Base-by-base conservation (phyloP, 2,888 invertebrate species). In the Rhamphomyia laevipes region DNA sequence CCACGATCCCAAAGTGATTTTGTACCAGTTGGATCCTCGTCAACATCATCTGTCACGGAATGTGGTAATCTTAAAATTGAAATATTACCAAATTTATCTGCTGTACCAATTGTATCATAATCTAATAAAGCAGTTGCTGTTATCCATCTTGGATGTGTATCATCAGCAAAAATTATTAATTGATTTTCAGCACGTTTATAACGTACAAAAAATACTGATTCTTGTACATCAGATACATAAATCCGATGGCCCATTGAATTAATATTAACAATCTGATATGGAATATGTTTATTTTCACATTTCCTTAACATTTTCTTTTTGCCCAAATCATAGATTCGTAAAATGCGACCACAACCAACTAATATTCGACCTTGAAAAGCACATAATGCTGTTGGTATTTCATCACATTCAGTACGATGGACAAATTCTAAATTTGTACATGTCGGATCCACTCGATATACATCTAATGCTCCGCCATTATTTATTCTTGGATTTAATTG, bases 11-110 rank as follows among this genome's bases (percentile, higher is more conserved):
- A 99, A 1, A 99, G 74, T 1, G 96, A 92, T 68, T 96, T 95
- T 63, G 94, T 95, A 42, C 97, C 97, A 0, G 97, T 97, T 1
- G 97, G 99, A 73, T 99, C 99, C 71, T 99, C 99, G 67, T 99
- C 97, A 1, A 99, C 94, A 65, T 99, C 97, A 70, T 99, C 99
- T 23, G 87, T 88, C 2, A 94, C 86, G 50, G 91, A 90, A 47
- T 85, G 81, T 0, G 97, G 93, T 48, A 96, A 68, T 42, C 95
- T 78, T 61, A 95, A 86, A 49, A 99, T 82, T 50, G 89, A 81
- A 56, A 99, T 77, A 65, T 95, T 99, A 31, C 97, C 99, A 74
- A 97, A 99, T 71, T 99, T 99, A 69, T 99, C 99, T 9, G 94
- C 90, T 51, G 90, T 84, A 0, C 95, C 96, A 15, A 96, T 85